phyloP scores from a whole-genome alignment of 1,140 invertebrate species.

The Chionoecetes opilio region DNA sequence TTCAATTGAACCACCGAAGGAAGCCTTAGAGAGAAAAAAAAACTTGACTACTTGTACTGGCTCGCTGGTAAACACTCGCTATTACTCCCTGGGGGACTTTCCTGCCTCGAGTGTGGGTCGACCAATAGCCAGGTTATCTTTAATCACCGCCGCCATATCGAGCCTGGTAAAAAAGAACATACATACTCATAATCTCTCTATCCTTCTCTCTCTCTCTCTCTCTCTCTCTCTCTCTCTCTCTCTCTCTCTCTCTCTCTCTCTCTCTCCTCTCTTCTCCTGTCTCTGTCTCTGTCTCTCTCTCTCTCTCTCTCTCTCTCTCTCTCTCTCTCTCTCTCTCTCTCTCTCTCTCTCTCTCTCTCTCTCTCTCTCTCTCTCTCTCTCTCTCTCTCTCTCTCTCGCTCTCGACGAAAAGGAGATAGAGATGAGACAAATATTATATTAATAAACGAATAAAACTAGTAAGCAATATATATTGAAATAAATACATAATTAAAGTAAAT shows the following conservation, averaged over 20 bases:
- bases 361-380: too few species aligned
- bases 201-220: constrained; percentile 17
- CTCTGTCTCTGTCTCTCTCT: neutral
- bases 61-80: neutral
- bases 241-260: neutral
- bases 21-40: too few species aligned
- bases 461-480: too few species aligned
- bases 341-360: neutral
- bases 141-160: neutral
- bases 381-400: too few species aligned
- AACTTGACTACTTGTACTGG: too few species aligned
- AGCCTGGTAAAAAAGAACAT: neutral
- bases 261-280: neutral
- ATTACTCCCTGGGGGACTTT: neutral
- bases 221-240: constrained; percentile 14
- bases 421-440: too few species aligned
- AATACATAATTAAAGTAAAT: too few species aligned
- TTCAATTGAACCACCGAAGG: too few species aligned
- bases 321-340: too few species aligned
- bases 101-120: neutral
- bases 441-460: too few species aligned
- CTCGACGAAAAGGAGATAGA: too few species aligned
- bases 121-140: neutral
- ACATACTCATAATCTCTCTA: neutral
- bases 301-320: too few species aligned